phyloP scores from a whole-genome alignment of 2,797 vertebrate genomes.

The Trachurus trachurus region DNA sequence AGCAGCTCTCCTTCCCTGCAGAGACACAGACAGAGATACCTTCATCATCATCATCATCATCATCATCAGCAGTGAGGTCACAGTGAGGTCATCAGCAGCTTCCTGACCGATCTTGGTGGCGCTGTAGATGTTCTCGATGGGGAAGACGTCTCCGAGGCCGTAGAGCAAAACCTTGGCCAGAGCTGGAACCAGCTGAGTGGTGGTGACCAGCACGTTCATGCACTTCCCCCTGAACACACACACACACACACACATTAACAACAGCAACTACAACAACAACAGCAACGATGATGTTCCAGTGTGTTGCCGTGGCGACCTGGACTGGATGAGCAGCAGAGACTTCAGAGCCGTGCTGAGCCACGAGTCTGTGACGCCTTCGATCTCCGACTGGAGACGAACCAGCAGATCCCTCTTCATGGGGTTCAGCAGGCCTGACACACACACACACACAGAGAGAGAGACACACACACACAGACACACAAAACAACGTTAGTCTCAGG shows the following conservation, averaged over 20 bases:
- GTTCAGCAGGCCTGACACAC: conserved; percentile 89
- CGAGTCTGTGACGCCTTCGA: conserved; percentile 95
- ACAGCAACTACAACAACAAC: not conserved
- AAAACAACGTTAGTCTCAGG: too few relatives aligned
- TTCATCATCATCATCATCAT: too few relatives aligned
- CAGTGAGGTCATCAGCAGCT: too few relatives aligned
- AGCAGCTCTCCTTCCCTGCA: conserved; percentile 97
- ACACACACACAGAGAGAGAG: too few relatives aligned
- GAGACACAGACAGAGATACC: not conserved
- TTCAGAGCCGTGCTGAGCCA: conserved; percentile 97
- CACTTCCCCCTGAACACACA: conserved; percentile 90
- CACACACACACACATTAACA: not conserved
- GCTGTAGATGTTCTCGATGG: conserved; percentile 98
- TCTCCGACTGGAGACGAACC: conserved; percentile 91
- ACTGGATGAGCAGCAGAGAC: conserved; percentile 96
- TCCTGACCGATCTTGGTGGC: conserved; percentile 95
- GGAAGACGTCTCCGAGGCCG: conserved; percentile 95
- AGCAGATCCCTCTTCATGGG: conserved; percentile 94
- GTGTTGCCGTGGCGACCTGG: conserved; percentile 85
- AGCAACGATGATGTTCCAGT: too few relatives aligned
- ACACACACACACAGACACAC: too few relatives aligned
- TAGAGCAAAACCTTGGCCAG: conserved; percentile 98
- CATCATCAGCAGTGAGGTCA: too few relatives aligned
- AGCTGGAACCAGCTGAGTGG: conserved; percentile 97
- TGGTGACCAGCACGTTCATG: conserved; percentile 97